Base-by-base conservation (phyloP, 2,888 invertebrate genomes). In the Silvanus unidentatus region DNA sequence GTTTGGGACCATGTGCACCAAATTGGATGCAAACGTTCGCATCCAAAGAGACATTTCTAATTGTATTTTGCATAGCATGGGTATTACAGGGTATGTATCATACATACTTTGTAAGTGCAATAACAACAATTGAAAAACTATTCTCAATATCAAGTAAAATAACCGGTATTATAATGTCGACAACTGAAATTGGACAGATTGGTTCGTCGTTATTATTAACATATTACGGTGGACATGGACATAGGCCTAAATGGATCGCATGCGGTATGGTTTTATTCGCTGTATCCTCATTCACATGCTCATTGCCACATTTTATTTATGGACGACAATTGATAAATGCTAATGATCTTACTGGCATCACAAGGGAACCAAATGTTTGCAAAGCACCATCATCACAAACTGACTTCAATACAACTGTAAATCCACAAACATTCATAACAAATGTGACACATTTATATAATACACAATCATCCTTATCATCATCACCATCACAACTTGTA, bases 181-280 rank as follows among this genome's bases (percentile, higher is more conserved):
- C 92, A 53, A 92, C 91, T 13, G 93, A 94, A 73, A 88, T 94
- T 65, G 94, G 94, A 0, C 93, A 93, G 73, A 93, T 94, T 60
- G 87, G 90, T 52, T 92, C 92, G 36, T 88, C 92, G 43, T 74
- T 94, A 60, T 75, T 93, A 62, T 73, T 94, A 58, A 91, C 92
- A 27, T 94, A 94, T 68, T 85, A 88, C 68, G 93, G 91, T 9
- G 93, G 93, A 5, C 86, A 91, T 55, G 93, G 93, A 6, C 93
- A 94, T 73, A 77, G 93, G 58, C 94, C 94, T 40, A 84, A 90
- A 54, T 93, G 93, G 93, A 94, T 94, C 60, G 92, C 89, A 41
- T 88, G 88, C 75, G 91, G 93, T 27, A 92, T 92, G 88, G 79
- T 91, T 37, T 77, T 94, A 53, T 87, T 93, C 67, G 88, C 91